A percentile compares a stretch with the other conserved stretches of the same genome.
These are phyloP conservation scores for Spinus pinus DNA, from an alignment of 2,797 vertebrate species.

Conservation along the genomic window DNA sequence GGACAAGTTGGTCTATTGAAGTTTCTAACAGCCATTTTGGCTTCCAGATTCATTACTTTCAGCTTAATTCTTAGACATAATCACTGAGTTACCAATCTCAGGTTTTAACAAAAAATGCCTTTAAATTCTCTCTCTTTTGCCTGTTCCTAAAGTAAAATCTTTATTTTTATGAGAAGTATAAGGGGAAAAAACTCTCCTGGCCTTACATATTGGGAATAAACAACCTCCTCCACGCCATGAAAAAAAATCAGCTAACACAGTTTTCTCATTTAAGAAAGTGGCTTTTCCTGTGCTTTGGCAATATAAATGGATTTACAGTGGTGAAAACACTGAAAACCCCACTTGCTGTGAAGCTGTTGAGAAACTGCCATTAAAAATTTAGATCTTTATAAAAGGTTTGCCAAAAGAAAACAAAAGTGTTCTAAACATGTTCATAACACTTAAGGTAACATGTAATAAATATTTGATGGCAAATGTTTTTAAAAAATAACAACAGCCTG, in stretches of 20 bases:
- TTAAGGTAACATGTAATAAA: neutral
- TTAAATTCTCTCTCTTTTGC: neutral
- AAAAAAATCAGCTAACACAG: neutral
- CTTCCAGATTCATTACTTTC: neutral
- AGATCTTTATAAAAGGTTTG: neutral
- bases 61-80: neutral
- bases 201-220: neutral
- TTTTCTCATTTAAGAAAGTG: neutral
- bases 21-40: neutral
- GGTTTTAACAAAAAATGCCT: neutral
- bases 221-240: neutral
- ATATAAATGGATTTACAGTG: neutral
- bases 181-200: neutral
- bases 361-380: conserved; percentile 17
- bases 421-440: neutral
- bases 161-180: neutral
- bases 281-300: neutral
- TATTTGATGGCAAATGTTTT: neutral
- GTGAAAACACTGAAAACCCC: neutral
- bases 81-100: neutral
- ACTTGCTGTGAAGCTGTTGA: neutral
- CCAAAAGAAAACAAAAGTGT: neutral
- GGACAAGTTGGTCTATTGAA: neutral
- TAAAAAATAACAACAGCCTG: neutral
- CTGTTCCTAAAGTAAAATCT: neutral